phyloP scores from a whole-genome alignment of 2,113 vertebrate species.

The Falcunculus frontatus region DNA sequence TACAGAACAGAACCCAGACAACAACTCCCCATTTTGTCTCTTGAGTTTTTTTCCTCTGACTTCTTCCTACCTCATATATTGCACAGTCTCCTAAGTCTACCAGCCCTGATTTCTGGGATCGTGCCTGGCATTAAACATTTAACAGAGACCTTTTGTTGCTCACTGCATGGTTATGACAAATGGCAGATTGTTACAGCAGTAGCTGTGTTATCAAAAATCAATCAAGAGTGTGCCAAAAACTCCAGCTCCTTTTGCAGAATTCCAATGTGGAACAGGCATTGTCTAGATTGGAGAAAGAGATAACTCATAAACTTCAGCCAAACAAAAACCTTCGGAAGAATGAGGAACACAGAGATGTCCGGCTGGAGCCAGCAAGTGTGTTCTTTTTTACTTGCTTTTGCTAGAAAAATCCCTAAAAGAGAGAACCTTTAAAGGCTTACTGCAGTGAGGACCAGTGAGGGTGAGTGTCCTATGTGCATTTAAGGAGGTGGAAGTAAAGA shows the following conservation, averaged over 20 bases:
- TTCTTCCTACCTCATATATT: background rate
- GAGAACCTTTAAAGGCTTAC: background rate
- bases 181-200: constrained; percentile 21
- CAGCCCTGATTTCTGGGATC: background rate
- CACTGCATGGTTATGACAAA: background rate
- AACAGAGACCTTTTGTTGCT: constrained; percentile 43
- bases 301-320: background rate
- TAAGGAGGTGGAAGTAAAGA: background rate
- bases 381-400: background rate
- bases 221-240: background rate
- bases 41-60: background rate
- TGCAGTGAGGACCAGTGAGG: background rate
- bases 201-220: constrained; percentile 30
- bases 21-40: background rate
- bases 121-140: background rate
- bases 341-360: background rate
- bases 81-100: background rate
- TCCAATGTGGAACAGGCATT: background rate
- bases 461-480: background rate
- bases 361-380: background rate
- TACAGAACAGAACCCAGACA: background rate
- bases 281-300: background rate
- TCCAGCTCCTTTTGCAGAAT: background rate
- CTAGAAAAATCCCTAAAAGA: background rate
- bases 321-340: background rate